These are phyloP conservation scores for Acrocephalus kingi DNA, from an alignment of 2,113 vertebrate genomes.

Conservation along the genomic window DNA sequence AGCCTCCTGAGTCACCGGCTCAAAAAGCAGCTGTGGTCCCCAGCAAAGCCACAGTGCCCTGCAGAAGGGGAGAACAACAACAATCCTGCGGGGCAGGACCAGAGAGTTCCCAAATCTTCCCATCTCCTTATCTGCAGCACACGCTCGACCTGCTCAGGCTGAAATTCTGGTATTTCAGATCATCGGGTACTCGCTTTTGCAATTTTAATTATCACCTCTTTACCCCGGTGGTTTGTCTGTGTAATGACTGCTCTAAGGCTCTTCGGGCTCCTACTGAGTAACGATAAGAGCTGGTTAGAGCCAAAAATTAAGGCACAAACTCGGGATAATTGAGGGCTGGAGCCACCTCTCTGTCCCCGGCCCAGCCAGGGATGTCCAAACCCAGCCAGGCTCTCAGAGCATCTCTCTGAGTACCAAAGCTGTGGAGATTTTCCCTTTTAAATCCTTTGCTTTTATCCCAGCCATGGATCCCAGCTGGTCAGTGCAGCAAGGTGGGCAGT, in stretches of 20 bases:
- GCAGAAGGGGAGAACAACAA: not conserved
- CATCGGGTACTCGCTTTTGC: not conserved
- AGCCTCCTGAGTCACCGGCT: not conserved
- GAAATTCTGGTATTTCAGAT: slow-evolving; percentile 41
- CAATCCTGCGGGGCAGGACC: not conserved
- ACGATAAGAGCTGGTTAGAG: fast-evolving
- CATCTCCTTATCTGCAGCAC: not conserved
- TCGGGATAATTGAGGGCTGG: not conserved
- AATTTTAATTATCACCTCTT: slow-evolving; percentile 10
- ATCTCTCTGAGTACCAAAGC: not conserved
- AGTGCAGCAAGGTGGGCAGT: not conserved
- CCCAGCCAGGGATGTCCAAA: not conserved
- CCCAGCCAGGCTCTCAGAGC: not conserved
- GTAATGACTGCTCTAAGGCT: not conserved
- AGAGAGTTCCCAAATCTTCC: not conserved
- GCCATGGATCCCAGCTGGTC: not conserved
- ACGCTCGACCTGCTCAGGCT: slow-evolving; percentile 20
- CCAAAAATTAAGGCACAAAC: not conserved
- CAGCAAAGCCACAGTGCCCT: not conserved
- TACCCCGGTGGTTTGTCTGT: not conserved
- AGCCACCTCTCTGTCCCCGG: not conserved
- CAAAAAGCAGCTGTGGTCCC: not conserved
- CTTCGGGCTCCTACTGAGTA: not conserved
- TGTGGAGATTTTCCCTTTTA: not conserved
- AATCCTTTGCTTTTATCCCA: not conserved